phyloP scores from a whole-genome alignment of 2,113 vertebrate species.

The Upupa epops region DNA sequence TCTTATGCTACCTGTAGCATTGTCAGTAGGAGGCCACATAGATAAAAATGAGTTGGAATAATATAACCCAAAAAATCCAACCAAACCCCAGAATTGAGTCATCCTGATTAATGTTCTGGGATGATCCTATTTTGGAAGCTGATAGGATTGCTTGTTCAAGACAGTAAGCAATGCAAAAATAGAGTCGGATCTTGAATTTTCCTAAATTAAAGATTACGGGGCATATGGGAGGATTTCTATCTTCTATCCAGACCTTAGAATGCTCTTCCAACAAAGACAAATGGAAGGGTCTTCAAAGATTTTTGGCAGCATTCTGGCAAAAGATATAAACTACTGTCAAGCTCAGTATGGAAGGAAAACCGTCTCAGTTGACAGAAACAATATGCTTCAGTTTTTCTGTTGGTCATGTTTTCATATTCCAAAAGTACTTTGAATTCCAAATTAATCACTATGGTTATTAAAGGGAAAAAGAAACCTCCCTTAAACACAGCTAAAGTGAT shows the following conservation, averaged over 20 bases:
- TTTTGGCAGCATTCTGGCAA: constrained; percentile 13
- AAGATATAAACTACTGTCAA: neutral
- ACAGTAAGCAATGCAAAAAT: neutral
- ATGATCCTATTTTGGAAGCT: neutral
- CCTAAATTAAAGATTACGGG: neutral
- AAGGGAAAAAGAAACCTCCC: neutral
- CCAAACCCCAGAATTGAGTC: neutral
- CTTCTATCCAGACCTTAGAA: neutral
- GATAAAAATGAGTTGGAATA: neutral
- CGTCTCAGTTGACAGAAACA: neutral
- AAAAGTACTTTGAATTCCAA: neutral
- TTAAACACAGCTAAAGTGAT: neutral
- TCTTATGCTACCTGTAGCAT: neutral
- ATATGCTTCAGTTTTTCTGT: neutral
- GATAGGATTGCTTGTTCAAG: neutral
- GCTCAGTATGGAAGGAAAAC: neutral
- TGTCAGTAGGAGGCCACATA: neutral
- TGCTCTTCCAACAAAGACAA: neutral
- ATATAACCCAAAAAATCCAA: neutral
- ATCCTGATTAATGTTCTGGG: neutral
- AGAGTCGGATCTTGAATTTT: neutral
- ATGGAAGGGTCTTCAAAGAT: neutral
- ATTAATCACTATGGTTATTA: neutral
- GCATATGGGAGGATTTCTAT: neutral
- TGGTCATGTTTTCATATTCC: neutral